Evolutionary conservation across 2,888 invertebrate species (phyloP).

Genomic region (Eudemis profundana): DNA sequence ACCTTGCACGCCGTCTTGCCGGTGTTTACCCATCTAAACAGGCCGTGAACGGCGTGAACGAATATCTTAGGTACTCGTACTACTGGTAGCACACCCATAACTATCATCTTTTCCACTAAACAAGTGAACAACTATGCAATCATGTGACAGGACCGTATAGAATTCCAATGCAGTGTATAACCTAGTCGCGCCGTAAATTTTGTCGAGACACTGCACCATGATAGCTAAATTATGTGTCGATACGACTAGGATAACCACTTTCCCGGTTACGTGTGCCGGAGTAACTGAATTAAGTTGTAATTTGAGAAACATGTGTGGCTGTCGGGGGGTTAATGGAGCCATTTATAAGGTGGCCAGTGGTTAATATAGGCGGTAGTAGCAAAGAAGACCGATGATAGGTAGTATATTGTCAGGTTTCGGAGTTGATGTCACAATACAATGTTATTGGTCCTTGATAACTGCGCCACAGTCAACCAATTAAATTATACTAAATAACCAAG

Average conservation of each 20-base stretch:
- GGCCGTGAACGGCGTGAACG: background rate
- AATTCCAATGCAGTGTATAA: conserved; percentile 21
- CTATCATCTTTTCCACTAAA: background rate
- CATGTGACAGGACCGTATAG: conserved; percentile 10
- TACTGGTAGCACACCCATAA: background rate
- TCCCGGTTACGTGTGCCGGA: conserved; percentile 46
- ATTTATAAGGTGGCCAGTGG: conserved; percentile 23
- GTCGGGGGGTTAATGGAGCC: conserved; percentile 26
- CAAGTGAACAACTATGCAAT: conserved; percentile 1
- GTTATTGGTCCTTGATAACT: too few species aligned
- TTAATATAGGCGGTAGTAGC: conserved; percentile 7
- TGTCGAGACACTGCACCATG: conserved; percentile 51
- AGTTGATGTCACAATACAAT: background rate
- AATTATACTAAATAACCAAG: too few species aligned
- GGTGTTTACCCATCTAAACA: too few species aligned
- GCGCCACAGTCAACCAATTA: too few species aligned
- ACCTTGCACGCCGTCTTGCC: conserved; percentile 2
- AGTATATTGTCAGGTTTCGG: background rate
- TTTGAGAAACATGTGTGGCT: conserved; percentile 26
- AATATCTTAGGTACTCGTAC: background rate
- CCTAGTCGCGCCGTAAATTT: conserved; percentile 51
- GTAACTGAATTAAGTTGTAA: conserved; percentile 30
- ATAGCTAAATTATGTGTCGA: conserved; percentile 55
- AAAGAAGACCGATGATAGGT: background rate
- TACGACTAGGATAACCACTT: conserved; percentile 55